Conservation (phyloP, 2,888 invertebrate species). For the Linyphia triangularis region DNA sequence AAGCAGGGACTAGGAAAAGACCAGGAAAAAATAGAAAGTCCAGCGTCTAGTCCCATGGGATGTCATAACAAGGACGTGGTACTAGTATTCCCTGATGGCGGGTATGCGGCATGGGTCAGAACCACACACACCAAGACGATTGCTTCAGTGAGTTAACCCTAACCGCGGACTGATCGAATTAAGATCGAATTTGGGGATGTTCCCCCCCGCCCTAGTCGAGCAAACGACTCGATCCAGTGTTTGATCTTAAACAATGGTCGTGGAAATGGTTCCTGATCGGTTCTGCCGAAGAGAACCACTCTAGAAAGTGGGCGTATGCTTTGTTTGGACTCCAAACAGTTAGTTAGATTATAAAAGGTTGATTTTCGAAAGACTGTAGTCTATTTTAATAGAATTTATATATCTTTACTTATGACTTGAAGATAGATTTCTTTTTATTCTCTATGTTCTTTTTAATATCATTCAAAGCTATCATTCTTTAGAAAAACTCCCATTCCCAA, state of each 20-base stretch:
- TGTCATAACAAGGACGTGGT: neutral
- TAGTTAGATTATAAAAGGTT: too few species aligned
- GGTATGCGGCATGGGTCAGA: neutral
- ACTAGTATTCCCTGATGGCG: neutral
- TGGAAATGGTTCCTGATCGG: constrained; percentile 22
- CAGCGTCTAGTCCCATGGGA: neutral
- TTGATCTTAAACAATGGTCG: constrained; percentile 62
- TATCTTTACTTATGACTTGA: too few species aligned
- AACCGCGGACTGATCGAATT: constrained; percentile 64
- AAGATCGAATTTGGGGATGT: constrained; percentile 55
- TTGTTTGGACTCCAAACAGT: too few species aligned
- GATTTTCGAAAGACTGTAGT: too few species aligned
- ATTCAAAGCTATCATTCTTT: too few species aligned
- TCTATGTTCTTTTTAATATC: too few species aligned
- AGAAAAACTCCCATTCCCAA: too few species aligned
- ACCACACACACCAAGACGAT: too few species aligned
- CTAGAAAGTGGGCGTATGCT: too few species aligned
- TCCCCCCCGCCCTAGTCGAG: constrained; percentile 2
- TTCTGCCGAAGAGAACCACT: neutral
- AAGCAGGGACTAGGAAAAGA: neutral
- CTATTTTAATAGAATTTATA: too few species aligned
- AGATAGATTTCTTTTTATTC: too few species aligned
- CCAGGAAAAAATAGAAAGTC: neutral
- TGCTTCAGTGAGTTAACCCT: constrained; percentile 39
- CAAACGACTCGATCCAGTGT: constrained; percentile 18